A percentile compares a stretch with the other conserved stretches of the same genome.
These are phyloP conservation scores for Tapirus indicus DNA, from an alignment of 2,797 vertebrate genomes.

Conservation along the genomic window DNA sequence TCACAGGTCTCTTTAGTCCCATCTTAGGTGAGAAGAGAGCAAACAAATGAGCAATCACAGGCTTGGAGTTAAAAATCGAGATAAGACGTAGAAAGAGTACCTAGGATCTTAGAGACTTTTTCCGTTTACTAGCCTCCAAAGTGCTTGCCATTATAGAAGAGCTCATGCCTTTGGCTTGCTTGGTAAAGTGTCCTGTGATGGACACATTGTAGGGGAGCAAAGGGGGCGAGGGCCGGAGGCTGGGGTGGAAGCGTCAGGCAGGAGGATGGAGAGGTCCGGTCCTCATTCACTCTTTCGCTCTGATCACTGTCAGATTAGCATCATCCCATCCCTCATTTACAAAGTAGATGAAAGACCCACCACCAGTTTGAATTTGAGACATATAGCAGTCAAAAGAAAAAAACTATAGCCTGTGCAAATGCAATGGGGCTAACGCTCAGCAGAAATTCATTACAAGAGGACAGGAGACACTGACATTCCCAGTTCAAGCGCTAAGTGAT, in stretches of 20 bases:
- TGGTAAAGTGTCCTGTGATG: not conserved
- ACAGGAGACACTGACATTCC: not conserved
- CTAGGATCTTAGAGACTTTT: not conserved
- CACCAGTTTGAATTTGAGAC: not conserved
- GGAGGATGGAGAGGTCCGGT: not conserved
- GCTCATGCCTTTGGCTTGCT: not conserved
- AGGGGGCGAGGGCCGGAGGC: not conserved
- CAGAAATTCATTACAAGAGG: not conserved
- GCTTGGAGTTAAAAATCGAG: not conserved
- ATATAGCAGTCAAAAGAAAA: not conserved
- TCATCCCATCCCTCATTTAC: not conserved
- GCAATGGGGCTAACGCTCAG: not conserved
- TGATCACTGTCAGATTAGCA: not conserved
- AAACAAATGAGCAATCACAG: slow-evolving; percentile 31
- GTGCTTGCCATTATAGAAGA: not conserved
- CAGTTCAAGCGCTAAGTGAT: not conserved
- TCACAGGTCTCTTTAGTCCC: not conserved
- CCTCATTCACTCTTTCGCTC: not conserved
- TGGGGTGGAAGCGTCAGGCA: not conserved
- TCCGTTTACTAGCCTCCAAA: not conserved
- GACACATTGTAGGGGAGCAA: not conserved
- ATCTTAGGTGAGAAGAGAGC: not conserved
- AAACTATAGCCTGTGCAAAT: not conserved
- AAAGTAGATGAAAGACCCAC: not conserved
- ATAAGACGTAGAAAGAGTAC: not conserved